Base-by-base conservation (phyloP, 37 sponge, comb jelly and placozoan genomes). In the Aplysina aerophoba region DNA sequence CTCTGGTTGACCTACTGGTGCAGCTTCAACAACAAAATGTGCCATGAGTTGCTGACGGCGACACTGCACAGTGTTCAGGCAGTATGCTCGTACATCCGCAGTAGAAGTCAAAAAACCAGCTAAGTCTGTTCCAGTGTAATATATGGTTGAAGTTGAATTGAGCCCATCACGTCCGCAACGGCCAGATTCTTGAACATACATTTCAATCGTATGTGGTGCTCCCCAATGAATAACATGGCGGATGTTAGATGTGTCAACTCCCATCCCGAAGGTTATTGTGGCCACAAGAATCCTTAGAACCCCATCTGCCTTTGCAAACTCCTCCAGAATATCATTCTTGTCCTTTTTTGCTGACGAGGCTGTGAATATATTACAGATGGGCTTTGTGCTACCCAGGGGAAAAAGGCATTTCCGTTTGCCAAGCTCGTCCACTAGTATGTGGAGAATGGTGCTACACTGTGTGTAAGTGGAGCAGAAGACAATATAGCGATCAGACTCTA, bases 381-480 rank as follows among this genome's bases (percentile, higher is more conserved):
- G 63, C 63, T 25, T 62, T 22, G 63, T 22, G 12, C 63, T 62
- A 5, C 11, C 25, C 12, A 2, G 63, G n/a, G 63, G 63, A 62
- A 27, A 62, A 13, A 62, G 12, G 63, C 63, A 62, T 22, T 62
- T 62, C 12, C 63, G n/a, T 62, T 62, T 22, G 27, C 63, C 63
- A 3, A 62, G 63, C 25, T 62, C 63, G 11, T 62, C 63, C 25
- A 62, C 63, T 27, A 62, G 63, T 27, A 62, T 62, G 63, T 62
- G 63, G n/a, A 62, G 27, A 62, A 62, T 62, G n/a, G 63, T 62
- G 63, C 63, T 62, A 62, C 63, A 62, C 63, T 62, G 63, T 25
- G 27, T 62, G 27, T 62, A 62, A 22, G 63, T 62, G 25, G 63
- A 62, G 27, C 63, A 62, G 63, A 62, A 62, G 4, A 62, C 25